These are phyloP conservation scores for Conus canariensis DNA, from an alignment of 2,888 invertebrate genomes.

Conservation along the genomic window DNA sequence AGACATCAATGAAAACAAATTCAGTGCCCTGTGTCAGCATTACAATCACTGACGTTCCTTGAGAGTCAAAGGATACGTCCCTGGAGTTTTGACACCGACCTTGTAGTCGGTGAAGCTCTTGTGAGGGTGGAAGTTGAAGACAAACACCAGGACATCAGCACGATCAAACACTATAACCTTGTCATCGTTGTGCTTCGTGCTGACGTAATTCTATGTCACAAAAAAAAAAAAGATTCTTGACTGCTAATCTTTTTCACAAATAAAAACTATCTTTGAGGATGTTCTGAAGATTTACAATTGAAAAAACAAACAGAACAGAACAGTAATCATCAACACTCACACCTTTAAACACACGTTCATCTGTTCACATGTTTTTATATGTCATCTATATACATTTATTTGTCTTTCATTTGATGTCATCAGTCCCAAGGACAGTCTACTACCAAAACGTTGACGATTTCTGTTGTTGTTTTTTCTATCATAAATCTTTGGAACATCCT, in stretches of 20 bases:
- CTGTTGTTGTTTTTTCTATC: no score
- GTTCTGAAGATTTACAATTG: background rate
- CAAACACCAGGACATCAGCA: slow-evolving; percentile 89
- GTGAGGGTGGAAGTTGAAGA: slow-evolving; percentile 96
- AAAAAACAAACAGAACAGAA: background rate
- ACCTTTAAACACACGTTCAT: background rate
- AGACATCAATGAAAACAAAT: background rate
- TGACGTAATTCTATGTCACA: slow-evolving; percentile 73
- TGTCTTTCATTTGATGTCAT: no score
- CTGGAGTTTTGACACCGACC: slow-evolving; percentile 90
- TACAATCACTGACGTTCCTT: no score
- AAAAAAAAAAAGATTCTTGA: background rate
- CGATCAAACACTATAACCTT: slow-evolving; percentile 97
- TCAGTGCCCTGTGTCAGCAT: no score
- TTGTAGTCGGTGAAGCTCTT: slow-evolving; percentile 97
- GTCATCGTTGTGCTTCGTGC: slow-evolving; percentile 97
- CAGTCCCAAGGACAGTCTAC: no score
- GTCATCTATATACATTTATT: no score
- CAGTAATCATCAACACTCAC: background rate
- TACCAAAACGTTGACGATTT: no score
- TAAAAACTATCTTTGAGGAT: background rate
- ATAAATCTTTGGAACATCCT: no score
- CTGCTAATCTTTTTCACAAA: background rate
- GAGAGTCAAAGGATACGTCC: slow-evolving; percentile 82
- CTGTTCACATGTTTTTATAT: no score